Conservation (phyloP, 2,113 vertebrate genomes). For the Lepus americanus region DNA sequence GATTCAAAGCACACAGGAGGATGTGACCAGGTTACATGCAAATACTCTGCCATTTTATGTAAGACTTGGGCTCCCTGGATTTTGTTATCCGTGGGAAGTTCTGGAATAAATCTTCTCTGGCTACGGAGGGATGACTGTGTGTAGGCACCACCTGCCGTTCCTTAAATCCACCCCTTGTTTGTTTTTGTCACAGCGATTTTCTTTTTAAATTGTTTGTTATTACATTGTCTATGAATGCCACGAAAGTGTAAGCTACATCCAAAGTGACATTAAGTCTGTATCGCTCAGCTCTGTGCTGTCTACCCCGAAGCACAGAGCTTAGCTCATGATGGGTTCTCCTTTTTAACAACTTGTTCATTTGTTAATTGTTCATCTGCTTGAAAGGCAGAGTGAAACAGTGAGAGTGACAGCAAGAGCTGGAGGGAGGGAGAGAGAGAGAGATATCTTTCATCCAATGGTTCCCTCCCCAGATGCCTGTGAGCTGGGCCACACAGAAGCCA, state of each 20-base stretch:
- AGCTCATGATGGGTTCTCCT: not conserved
- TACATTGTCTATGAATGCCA: not conserved
- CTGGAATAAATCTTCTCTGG: not conserved
- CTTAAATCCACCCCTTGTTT: not conserved
- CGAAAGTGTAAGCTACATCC: not conserved
- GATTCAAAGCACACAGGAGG: not conserved
- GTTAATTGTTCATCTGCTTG: too few species aligned
- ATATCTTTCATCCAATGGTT: too few species aligned
- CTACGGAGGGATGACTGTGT: not conserved
- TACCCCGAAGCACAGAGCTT: not conserved
- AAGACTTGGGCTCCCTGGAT: not conserved
- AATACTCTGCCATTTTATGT: not conserved
- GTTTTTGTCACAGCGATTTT: too few species aligned
- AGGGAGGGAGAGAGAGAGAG: too few species aligned
- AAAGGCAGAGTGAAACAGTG: too few species aligned
- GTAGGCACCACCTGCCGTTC: not conserved
- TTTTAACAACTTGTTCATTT: too few species aligned
- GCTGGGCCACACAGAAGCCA: too few species aligned
- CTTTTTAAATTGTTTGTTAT: not conserved
- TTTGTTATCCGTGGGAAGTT: not conserved
- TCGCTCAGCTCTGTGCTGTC: not conserved
- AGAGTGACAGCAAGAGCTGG: too few species aligned
- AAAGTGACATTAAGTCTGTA: not conserved
- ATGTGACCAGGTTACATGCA: not conserved
- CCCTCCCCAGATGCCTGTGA: too few species aligned